These are phyloP conservation scores for Hipposideros armiger DNA, from an alignment of 2,113 vertebrate genomes.

Conservation along the genomic window DNA sequence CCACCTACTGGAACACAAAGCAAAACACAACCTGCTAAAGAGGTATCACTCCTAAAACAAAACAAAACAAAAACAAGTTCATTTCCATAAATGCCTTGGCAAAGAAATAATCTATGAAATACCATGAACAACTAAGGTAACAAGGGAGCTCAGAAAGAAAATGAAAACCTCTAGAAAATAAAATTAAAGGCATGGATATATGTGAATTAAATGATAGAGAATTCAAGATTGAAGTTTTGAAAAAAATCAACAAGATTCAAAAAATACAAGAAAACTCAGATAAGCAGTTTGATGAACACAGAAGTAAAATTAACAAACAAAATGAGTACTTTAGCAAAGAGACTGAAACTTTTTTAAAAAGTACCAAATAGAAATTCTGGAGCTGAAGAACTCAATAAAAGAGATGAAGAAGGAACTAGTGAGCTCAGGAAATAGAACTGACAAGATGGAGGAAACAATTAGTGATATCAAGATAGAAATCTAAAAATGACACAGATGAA, in stretches of 20 bases:
- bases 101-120: no score
- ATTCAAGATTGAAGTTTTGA: not conserved
- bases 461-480: not conserved
- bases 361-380: not conserved
- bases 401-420: not conserved
- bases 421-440: not conserved
- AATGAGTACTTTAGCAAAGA: not conserved
- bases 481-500: not conserved
- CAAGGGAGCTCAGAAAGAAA: not conserved
- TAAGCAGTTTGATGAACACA: not conserved
- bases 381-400: not conserved
- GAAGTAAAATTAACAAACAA: not conserved
- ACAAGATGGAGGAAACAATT: not conserved
- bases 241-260: not conserved
- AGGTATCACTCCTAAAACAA: not conserved
- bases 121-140: no score
- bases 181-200: not conserved
- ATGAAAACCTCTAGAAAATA: not conserved
- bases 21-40: not conserved
- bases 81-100: not conserved
- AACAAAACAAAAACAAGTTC: not conserved
- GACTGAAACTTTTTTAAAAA: not conserved
- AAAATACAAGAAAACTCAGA: not conserved
- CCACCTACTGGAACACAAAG: not conserved
- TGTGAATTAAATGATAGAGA: not conserved